Conservation (phyloP, 2,113 vertebrate species). For the Callipepla californica region DNA sequence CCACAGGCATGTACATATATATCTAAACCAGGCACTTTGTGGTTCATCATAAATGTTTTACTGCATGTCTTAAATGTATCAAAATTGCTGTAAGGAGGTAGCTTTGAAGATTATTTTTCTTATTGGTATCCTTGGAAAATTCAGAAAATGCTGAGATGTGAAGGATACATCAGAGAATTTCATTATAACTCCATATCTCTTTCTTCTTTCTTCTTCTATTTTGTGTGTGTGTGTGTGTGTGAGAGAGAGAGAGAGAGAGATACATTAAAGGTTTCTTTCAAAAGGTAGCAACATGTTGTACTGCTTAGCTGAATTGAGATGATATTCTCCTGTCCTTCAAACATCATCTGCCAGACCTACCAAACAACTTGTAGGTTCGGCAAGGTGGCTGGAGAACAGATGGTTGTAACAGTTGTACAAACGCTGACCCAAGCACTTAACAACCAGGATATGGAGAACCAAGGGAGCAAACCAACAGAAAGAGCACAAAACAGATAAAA, state of each 20-base stretch:
- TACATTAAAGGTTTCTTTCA: not conserved
- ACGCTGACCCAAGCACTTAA: accelerated
- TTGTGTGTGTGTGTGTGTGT: no score
- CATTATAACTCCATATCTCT: not conserved
- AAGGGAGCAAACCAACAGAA: not conserved
- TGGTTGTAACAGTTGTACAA: not conserved
- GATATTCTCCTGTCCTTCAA: not conserved
- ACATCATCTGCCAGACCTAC: not conserved
- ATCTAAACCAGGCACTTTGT: not conserved
- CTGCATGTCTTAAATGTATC: not conserved
- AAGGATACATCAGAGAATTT: not conserved
- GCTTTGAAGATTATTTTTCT: not conserved
- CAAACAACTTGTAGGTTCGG: not conserved
- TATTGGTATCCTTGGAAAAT: not conserved
- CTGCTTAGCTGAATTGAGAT: not conserved
- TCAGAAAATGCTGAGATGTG: not conserved
- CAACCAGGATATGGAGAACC: not conserved
- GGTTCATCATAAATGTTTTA: not conserved
- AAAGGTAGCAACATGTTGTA: not conserved
- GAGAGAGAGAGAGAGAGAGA: no score
- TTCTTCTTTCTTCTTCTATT: not conserved
- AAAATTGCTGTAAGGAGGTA: not conserved
- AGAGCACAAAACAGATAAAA: not conserved
- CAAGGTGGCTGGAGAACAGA: accelerated
- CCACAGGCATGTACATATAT: not conserved